Conservation (phyloP, 2,113 vertebrate genomes). For the Lampris megalopsis region DNA sequence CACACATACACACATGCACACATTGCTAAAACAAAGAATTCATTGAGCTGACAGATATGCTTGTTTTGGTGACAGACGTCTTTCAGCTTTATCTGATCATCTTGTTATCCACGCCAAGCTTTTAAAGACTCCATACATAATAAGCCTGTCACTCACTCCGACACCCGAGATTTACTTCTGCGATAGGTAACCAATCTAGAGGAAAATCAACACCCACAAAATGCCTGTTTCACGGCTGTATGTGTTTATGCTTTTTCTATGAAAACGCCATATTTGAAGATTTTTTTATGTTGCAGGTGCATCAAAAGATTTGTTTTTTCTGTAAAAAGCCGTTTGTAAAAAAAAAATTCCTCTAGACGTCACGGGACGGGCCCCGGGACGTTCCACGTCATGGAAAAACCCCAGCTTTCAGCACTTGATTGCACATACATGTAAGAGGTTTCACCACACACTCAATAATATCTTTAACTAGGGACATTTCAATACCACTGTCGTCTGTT, state of each 20-base stretch:
- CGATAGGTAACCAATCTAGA: constrained; percentile 31
- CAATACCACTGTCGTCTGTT: too few relatives aligned
- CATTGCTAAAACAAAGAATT: neutral
- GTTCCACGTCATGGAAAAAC: too few relatives aligned
- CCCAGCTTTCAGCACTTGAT: too few relatives aligned
- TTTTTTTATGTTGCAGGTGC: too few relatives aligned
- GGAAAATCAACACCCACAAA: constrained; percentile 13
- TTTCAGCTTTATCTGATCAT: constrained; percentile 48
- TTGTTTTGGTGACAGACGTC: constrained; percentile 30
- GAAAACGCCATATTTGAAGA: too few relatives aligned
- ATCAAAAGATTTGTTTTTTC: too few relatives aligned
- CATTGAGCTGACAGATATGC: constrained; percentile 17
- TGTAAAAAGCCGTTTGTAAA: too few relatives aligned
- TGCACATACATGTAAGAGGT: too few relatives aligned
- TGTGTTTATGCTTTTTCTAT: neutral
- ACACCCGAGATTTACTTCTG: constrained; percentile 44
- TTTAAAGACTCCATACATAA: constrained; percentile 38
- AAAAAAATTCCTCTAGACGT: too few relatives aligned
- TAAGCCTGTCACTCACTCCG: constrained; percentile 46
- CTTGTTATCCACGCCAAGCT: constrained; percentile 32
- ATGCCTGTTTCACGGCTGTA: constrained; percentile 28
- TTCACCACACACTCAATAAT: too few relatives aligned
- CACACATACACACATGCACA: neutral
- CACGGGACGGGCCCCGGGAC: too few relatives aligned
- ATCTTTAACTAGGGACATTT: too few relatives aligned